Base-by-base conservation (phyloP, 1,140 invertebrate species). In the Megalonaias nervosa region DNA sequence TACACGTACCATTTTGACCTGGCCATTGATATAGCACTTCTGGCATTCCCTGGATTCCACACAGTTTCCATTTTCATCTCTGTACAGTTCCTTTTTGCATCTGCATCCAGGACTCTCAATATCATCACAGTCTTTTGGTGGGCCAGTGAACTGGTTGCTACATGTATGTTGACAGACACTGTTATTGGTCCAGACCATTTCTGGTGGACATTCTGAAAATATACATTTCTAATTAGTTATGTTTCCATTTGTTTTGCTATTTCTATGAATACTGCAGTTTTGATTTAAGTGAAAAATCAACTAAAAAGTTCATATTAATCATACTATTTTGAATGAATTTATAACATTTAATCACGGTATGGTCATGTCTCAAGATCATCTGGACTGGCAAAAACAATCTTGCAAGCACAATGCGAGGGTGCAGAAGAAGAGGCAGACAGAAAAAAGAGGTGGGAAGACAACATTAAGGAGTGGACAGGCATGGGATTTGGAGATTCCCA, bases 51-150 rank as follows among this genome's bases (percentile, higher is more conserved):
- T 69, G 26, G 31, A 62, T 31, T 16, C 66, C 16, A 81, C 80
- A 66, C 80, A 81, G 9, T 78, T 62, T 6, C 67, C 80, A 56
- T 81, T 68, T 13, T 70, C 62, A 56, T 81, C 71, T 71, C 76
- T 74, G 58, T 38, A 81, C 64, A 71, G 75, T 26, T 67, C 80
- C 19, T 75, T 67, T n/a, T 70, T 73, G 65, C 80, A 81, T 14
- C 75, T 61, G 72, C 80, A 81, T 19, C 80, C 80, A 21, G 68
- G 67, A 14, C 65, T 80, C 5, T 74, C 23, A 60, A 61, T 69
- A 15, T 77, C 75, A 23, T 74, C 64, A 58, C 76, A 77, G 16
- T 77, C 69, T 12, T 14, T 19, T n/a, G 60, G 66, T 38, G 58
- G 64, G 13, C 57, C 67, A n/a, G 23, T 61, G 23, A 61, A 67